Conservation (phyloP, 2,888 invertebrate species). For the Drosophila lacicola region DNA sequence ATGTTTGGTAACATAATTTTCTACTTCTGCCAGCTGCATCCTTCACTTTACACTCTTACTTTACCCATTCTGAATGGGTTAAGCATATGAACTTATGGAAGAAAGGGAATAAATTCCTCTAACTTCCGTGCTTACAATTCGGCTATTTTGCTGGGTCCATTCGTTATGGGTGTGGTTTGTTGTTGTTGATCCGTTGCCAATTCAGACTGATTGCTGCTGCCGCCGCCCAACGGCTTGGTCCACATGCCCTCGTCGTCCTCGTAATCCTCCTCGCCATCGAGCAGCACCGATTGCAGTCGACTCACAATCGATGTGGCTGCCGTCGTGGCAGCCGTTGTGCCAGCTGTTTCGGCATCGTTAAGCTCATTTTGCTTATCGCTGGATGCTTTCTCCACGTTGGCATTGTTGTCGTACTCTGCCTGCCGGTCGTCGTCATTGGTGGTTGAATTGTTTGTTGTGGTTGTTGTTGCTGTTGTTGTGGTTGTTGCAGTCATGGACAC, state of each 20-base stretch:
- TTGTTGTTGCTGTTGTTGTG: constrained; percentile 5
- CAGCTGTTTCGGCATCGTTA: constrained; percentile 43
- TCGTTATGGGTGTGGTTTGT: constrained; percentile 49
- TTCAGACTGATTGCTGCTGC: constrained; percentile 43
- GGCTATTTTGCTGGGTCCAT: constrained; percentile 71
- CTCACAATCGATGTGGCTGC: constrained; percentile 60
- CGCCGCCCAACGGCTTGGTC: constrained; percentile 81
- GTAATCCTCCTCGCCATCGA: constrained; percentile 76
- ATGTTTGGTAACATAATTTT: no score
- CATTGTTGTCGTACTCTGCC: constrained; percentile 83
- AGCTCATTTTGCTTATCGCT: constrained; percentile 46
- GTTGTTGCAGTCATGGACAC: constrained; percentile 28
- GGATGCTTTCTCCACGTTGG: constrained; percentile 81
- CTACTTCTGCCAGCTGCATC: no score
- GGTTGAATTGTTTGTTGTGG: constrained; percentile 12
- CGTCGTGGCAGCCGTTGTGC: constrained; percentile 31
- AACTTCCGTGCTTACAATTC: constrained; percentile 67
- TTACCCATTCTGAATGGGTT: no score
- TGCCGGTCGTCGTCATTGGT: constrained; percentile 41
- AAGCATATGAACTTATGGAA: no score
- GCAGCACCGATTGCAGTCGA: constrained; percentile 68
- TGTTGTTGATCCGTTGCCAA: constrained; percentile 43
- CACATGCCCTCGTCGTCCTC: constrained; percentile 83
- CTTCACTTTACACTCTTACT: no score
- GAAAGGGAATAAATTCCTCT: not conserved